Base-by-base conservation (phyloP, 2,797 vertebrate species). In the Carduelis carduelis region DNA sequence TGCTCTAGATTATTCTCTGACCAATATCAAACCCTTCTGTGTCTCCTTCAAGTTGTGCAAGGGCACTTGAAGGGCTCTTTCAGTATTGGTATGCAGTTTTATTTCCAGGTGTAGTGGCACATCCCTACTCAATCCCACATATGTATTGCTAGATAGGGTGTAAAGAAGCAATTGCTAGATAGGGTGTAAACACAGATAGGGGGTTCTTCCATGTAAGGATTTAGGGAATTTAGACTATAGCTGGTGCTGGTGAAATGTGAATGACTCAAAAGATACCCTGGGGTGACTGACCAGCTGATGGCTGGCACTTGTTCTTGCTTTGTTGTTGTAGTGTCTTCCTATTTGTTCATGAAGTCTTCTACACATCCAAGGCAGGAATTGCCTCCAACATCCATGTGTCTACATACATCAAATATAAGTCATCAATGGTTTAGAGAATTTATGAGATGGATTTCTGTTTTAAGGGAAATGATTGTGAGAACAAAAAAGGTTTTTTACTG, bases 81-180 rank as follows among this genome's bases (percentile, higher is more conserved):
- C 49, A 26, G 7, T 49, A 3, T 0, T 46, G 53, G 4, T 24
- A 41, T 56, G 37, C 14, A 17, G 27, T 47, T 92, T 83, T 75
- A 75, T 1, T 0, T 10, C 13, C 23, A 30, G 43, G 16, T 60
- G 7, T 32, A 23, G 53, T 7, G 27, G 15, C 27, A 21, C 13
- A 34, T 49, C 32, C 27, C 9, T 41, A 6, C 41, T 70, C 32
- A 13, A 24, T 53, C 24, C 44, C 56, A 59, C 0, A 0, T 18
- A 18, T 6, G 3, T 27, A 7, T 44, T 64, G 14, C n/a, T 52
- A 52, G 35, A 23, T 14, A 30, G 20, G 26, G 4, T 63, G 63
- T 65, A 74, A 78, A 87, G 39, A n/a, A 52, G 5, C 11, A 71
- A 7, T 44, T 64, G 14, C n/a, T 52, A 52, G 35, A 23, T 14